A percentile compares a stretch with the other conserved stretches of the same genome.
phyloP scores from a whole-genome alignment of 2,113 vertebrate species.

The Leuciscus idus region DNA sequence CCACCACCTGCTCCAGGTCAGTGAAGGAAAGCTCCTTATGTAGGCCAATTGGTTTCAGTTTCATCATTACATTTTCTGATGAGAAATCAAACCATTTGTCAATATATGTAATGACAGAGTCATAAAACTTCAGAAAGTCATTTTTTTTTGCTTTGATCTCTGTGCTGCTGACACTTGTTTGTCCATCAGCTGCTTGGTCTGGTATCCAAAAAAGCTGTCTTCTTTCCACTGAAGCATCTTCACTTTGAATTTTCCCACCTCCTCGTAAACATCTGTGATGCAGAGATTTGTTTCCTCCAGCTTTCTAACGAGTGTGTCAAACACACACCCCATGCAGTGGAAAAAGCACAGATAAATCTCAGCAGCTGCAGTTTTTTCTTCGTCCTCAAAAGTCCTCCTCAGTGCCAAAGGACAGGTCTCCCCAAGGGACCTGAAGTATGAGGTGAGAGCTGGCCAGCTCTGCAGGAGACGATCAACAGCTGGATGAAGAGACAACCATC shows the following conservation, averaged over 20 bases:
- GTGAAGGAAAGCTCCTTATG: no score
- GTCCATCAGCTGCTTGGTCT: slow-evolving; percentile 37
- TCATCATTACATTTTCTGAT: no score
- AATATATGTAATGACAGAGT: no score
- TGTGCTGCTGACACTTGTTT: background rate
- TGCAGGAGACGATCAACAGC: slow-evolving; percentile 38
- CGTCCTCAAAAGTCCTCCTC: no score
- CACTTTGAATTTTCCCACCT: slow-evolving; percentile 32
- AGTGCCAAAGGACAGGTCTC: slow-evolving; percentile 21
- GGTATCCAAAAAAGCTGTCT: background rate
- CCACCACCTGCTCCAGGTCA: no score
- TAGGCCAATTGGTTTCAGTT: no score
- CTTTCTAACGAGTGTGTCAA: slow-evolving; percentile 36
- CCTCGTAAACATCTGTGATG: slow-evolving; percentile 53
- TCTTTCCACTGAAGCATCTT: slow-evolving; percentile 36
- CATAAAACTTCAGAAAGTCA: no score
- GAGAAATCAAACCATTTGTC: no score
- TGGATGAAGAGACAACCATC: slow-evolving; percentile 15
- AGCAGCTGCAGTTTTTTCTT: no score
- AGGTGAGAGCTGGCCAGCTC: slow-evolving; percentile 38
- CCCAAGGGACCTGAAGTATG: slow-evolving; percentile 38
- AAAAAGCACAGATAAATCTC: no score
- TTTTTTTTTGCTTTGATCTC: no score
- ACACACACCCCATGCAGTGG: background rate
- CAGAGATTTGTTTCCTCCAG: slow-evolving; percentile 28